Evolutionary conservation across 2,797 vertebrate species (phyloP).

Genomic region (Columba guinea): DNA sequence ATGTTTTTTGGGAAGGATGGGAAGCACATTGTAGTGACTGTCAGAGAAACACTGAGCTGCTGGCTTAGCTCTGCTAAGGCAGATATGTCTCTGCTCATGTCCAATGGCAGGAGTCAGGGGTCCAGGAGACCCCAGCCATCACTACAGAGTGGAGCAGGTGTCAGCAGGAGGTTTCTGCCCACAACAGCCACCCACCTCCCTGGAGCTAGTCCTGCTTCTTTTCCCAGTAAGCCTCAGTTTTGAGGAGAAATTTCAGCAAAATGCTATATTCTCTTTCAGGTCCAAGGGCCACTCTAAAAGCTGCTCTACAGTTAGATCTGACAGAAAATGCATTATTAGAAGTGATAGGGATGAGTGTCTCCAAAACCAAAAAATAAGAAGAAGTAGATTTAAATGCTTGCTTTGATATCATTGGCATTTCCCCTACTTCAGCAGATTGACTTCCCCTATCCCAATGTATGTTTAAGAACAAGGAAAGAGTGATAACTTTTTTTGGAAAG

Average conservation of each 20-base stretch:
- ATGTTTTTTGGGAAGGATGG: not conserved
- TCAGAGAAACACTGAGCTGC: not conserved
- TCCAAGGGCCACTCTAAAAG: not conserved
- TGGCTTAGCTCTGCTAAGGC: not conserved
- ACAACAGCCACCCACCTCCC: not conserved
- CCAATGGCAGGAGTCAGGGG: not conserved
- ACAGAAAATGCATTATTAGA: not conserved
- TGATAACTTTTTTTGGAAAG: not conserved
- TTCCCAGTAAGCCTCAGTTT: not conserved
- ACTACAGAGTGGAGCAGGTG: not conserved
- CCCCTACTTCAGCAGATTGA: not conserved
- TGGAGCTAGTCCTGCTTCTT: not conserved
- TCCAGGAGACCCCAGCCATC: not conserved
- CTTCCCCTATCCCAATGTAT: not conserved
- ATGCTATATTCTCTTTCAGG: not conserved
- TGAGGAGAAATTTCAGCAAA: not conserved
- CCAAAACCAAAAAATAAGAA: not conserved
- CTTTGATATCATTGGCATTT: not conserved
- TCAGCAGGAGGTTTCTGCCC: not conserved
- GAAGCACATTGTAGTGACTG: accelerated
- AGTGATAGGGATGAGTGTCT: not conserved
- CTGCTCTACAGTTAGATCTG: not conserved
- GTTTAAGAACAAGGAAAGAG: not conserved
- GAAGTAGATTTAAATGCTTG: not conserved
- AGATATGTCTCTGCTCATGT: not conserved